Evolutionary conservation across 2,797 vertebrate species (phyloP).

Genomic region (Labroides dimidiatus): DNA sequence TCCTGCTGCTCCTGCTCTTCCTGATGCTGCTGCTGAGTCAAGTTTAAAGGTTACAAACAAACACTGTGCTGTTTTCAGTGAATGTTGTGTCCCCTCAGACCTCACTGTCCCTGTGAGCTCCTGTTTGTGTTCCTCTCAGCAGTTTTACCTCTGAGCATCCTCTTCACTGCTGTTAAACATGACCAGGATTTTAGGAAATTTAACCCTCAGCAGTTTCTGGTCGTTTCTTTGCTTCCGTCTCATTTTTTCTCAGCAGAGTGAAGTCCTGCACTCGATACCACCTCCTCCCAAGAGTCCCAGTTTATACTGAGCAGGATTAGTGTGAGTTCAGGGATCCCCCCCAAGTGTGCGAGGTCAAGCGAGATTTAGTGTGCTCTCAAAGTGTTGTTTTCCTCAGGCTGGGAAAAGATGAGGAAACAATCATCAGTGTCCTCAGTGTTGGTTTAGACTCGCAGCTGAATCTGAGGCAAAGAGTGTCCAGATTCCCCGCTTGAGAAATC

Average conservation of each 20-base stretch:
- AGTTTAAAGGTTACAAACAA: background rate
- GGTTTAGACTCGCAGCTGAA: too few relatives aligned
- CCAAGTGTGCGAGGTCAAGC: conserved; percentile 45
- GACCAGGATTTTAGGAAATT: too few relatives aligned
- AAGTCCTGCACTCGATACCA: conserved; percentile 53
- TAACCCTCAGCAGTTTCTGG: too few relatives aligned
- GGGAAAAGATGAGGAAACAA: background rate
- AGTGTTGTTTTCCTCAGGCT: conserved; percentile 52
- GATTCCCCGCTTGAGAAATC: conserved; percentile 6
- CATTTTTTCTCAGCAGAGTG: too few relatives aligned
- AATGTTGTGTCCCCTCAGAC: conserved; percentile 4
- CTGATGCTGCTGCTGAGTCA: background rate
- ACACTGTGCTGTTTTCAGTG: background rate
- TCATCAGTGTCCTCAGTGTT: background rate
- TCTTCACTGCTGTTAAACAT: too few relatives aligned
- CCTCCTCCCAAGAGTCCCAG: conserved; percentile 44
- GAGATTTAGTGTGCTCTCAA: conserved; percentile 58
- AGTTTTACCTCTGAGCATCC: too few relatives aligned
- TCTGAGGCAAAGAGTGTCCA: conserved; percentile 10
- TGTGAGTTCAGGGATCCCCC: conserved; percentile 57
- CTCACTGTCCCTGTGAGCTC: too few relatives aligned
- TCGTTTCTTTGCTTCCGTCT: too few relatives aligned
- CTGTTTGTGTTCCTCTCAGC: too few relatives aligned
- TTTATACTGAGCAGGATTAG: conserved; percentile 59
- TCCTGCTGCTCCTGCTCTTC: too few relatives aligned